Conservation (phyloP, 2,888 invertebrate genomes). For the Therioaphis trifolii region DNA sequence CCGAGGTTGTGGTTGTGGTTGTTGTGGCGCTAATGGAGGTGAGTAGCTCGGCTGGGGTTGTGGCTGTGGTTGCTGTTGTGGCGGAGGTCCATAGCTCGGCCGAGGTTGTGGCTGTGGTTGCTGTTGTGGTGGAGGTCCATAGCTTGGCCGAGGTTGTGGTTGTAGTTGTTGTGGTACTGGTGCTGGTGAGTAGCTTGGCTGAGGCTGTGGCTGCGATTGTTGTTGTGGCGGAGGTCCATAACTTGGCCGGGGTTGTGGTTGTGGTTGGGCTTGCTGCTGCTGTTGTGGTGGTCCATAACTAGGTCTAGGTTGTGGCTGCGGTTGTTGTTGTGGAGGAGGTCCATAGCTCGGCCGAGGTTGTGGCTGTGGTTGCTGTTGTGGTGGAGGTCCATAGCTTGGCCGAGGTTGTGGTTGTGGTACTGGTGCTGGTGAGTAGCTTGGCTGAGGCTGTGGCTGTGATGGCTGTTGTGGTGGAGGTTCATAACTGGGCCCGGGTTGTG, state of each 20-base stretch:
- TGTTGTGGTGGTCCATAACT: conserved; percentile 17
- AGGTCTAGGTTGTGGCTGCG: conserved; percentile 11
- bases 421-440: conserved; percentile 63
- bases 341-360: conserved; percentile 20
- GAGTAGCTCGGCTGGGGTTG: conserved; percentile 29
- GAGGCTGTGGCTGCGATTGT: conserved; percentile 68
- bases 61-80: conserved; percentile 63
- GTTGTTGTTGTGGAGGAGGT: conserved; percentile 34
- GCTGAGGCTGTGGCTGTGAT: conserved; percentile 61
- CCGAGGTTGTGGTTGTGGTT: conserved; percentile 10
- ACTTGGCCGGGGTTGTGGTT: conserved; percentile 65
- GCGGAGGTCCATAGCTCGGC: conserved; percentile 64
- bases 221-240: conserved; percentile 70
- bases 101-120: conserved; percentile 59
- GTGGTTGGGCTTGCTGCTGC: conserved; percentile 11
- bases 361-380: background rate
- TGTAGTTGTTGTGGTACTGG: conserved; percentile 8
- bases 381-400: conserved; percentile 16
- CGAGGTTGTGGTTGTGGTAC: conserved; percentile 61
- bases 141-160: background rate
- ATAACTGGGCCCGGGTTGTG: conserved; percentile 67
- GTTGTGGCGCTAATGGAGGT: conserved; percentile 5
- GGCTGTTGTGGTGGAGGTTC: conserved; percentile 67
- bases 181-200: conserved; percentile 69
- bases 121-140: background rate